Evolutionary conservation across 2,113 vertebrate genomes (phyloP), one percentile per base, ranked within the genome.

Genomic region (Mixornis gularis): DNA sequence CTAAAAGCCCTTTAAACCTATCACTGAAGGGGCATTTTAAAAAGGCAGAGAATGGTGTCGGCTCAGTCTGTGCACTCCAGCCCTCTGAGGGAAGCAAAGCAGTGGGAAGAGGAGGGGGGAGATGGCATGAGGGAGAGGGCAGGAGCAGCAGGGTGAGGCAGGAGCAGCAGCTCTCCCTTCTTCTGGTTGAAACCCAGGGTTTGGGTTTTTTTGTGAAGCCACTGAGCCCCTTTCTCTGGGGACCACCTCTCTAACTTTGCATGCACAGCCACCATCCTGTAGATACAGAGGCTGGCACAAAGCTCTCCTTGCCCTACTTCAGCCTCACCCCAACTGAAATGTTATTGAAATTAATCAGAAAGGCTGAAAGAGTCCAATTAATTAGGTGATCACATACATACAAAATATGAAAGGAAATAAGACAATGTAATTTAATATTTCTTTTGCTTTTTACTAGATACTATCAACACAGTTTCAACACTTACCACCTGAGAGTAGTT

Each of bases 341-440:
- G 25, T 32, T 62, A 46, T 1, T 52, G 66, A 85, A 81, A 68
- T 68, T 24, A 79, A 74, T 65, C 32, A 73, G 34, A 93, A 70
- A 56, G 25, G 25, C 13, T 15, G 22, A 90, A 87, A 84, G 24
- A 46, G 32, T 79, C 41, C 40, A 43, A 43, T 62, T 3, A 71
- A 87, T 62, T n/a, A 41, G 27, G 17, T 49, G 55, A 53, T 36
- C 18, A 22, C 5, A 36, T 4, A 21, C 8, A 27, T 21, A 51
- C 0, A 1, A 60, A 48, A 81, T 58, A 43, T 9, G 0, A 55
- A 24, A 64, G 16, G 24, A 87, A 79, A 84, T 48, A 48, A 48
- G 17, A 6, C 3, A 52, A 12, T 0, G 0, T 20, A 8, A 29
- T 64, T 64, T 46, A 46, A 40, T 55, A 52, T 29, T 69, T 27